Evolutionary conservation across 2,888 invertebrate species (phyloP).

Genomic region (Leistus spinibarbis): DNA sequence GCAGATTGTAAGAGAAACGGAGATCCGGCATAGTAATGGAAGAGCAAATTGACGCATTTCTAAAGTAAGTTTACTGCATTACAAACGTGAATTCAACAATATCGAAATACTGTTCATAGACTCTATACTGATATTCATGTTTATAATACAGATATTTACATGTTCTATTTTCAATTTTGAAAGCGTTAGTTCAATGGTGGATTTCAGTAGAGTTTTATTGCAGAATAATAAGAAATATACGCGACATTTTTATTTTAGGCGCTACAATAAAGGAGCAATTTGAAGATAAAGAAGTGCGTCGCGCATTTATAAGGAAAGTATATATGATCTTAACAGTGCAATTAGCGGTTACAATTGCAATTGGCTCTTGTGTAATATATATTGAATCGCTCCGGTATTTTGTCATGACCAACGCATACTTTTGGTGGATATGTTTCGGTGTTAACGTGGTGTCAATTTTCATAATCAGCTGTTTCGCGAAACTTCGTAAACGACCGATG

Average conservation of each 20-base stretch:
- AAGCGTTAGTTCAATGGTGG: too few species aligned
- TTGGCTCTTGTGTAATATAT: not conserved
- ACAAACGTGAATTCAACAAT: not conserved
- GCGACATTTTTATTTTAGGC: not conserved
- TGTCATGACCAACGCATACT: not conserved
- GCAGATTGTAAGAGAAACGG: too few species aligned
- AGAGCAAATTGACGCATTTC: too few species aligned
- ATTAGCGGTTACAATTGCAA: not conserved
- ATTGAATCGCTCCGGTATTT: not conserved
- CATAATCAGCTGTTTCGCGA: not conserved
- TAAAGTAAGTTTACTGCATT: not conserved
- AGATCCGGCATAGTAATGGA: too few species aligned
- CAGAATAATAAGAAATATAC: too few species aligned
- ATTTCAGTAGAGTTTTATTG: too few species aligned
- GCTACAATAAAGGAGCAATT: not conserved
- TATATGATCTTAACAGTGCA: not conserved
- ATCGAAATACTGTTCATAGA: too few species aligned
- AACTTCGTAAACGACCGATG: not conserved
- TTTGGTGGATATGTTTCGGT: not conserved
- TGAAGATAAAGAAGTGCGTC: not conserved
- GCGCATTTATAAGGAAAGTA: not conserved
- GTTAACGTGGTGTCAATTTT: not conserved
- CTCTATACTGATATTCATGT: too few species aligned
- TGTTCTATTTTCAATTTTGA: too few species aligned
- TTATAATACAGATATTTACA: too few species aligned